phyloP scores from a whole-genome alignment of 2,113 vertebrate species.

The Callorhinus ursinus region DNA sequence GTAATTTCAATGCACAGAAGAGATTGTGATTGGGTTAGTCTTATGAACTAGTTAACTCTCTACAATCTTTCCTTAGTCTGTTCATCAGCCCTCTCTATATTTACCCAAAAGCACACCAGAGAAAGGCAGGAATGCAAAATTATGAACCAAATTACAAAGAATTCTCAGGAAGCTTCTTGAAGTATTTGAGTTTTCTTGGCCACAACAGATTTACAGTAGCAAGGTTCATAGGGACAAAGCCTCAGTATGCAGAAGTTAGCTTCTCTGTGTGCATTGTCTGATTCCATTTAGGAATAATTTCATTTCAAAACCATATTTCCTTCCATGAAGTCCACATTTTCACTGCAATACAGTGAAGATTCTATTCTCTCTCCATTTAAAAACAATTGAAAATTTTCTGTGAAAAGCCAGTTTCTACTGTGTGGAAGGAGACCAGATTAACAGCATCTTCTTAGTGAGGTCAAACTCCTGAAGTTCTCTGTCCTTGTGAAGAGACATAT shows the following conservation, averaged over 20 bases:
- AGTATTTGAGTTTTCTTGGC: background rate
- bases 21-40: background rate
- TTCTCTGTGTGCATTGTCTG: background rate
- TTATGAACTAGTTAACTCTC: background rate
- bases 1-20: background rate
- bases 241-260: background rate
- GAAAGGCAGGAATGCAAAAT: background rate
- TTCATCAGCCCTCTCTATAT: background rate
- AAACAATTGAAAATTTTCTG: background rate
- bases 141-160: constrained; percentile 20
- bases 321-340: background rate
- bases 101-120: background rate
- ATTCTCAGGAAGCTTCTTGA: background rate
- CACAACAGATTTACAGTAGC: background rate
- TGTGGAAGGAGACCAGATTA: background rate
- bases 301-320: constrained; percentile 11
- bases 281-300: constrained; percentile 18
- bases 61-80: background rate
- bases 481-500: background rate
- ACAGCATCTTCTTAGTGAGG: background rate
- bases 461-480: background rate
- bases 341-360: background rate
- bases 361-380: background rate
- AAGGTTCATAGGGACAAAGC: background rate
- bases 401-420: background rate